Conservation (phyloP, 2,797 vertebrate genomes). For the Merluccius polli region DNA sequence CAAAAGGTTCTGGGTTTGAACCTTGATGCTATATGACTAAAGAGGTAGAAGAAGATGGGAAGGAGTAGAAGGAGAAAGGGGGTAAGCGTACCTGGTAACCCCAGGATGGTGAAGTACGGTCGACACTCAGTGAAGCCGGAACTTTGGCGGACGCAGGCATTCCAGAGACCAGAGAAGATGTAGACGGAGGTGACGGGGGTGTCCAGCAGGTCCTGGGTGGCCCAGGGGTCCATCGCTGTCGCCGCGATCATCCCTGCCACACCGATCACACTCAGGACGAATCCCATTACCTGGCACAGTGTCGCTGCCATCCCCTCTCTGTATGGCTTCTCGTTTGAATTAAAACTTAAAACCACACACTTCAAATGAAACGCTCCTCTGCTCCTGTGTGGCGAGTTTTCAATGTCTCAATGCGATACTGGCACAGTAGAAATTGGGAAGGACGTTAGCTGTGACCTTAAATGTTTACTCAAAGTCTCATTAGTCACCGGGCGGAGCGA, state of each 20-base stretch:
- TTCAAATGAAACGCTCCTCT: not conserved
- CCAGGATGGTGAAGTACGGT: conserved; percentile 86
- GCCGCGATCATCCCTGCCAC: conserved; percentile 72
- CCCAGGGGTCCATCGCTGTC: conserved; percentile 88
- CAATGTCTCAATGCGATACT: conserved; percentile 34
- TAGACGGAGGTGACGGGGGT: conserved; percentile 80
- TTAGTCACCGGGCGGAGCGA: conserved; percentile 50
- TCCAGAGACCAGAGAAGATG: conserved; percentile 86
- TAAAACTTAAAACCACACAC: not conserved
- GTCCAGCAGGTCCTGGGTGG: conserved; percentile 82
- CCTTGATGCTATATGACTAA: not conserved
- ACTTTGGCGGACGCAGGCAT: conserved; percentile 81
- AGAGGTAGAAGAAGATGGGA: not conserved
- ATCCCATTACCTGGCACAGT: conserved; percentile 83
- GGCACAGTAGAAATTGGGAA: conserved; percentile 37
- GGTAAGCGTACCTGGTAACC: conserved; percentile 81
- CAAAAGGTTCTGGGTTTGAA: not conserved
- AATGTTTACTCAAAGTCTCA: conserved; percentile 52
- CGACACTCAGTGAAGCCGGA: conserved; percentile 87
- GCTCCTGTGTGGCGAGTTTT: not conserved
- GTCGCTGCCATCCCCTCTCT: conserved; percentile 76
- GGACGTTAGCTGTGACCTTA: conserved; percentile 37
- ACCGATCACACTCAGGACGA: conserved; percentile 77
- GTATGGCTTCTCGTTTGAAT: conserved; percentile 8
- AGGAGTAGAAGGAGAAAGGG: not conserved